phyloP scores from a whole-genome alignment of 1,140 invertebrate genomes.

The Aleiodes sp. region DNA sequence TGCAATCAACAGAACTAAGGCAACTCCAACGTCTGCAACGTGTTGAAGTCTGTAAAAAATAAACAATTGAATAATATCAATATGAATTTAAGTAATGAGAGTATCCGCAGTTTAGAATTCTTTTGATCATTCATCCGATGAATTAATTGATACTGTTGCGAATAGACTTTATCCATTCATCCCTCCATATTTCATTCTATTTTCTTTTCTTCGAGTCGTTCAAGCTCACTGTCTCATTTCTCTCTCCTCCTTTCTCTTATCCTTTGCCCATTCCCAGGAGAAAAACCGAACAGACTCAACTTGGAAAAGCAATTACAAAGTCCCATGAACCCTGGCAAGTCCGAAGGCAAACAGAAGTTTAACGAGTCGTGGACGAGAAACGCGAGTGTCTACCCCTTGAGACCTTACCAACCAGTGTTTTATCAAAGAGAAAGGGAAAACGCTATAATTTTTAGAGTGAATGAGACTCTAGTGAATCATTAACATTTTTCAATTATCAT shows the following conservation, averaged over 20 bases:
- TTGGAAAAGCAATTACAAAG: constrained; percentile 41
- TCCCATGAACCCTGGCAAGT: constrained; percentile 31
- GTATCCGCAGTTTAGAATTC: background rate
- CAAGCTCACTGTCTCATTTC: background rate
- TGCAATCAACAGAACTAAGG: constrained; percentile 71
- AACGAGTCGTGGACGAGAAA: constrained; percentile 36
- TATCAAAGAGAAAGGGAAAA: constrained; percentile 10
- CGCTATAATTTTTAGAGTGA: constrained; percentile 5
- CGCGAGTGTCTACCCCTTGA: constrained; percentile 26
- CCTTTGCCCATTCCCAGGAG: background rate
- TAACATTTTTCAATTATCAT: constrained; percentile 7
- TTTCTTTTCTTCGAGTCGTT: constrained; percentile 1
- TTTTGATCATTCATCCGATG: background rate
- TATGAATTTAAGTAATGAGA: background rate
- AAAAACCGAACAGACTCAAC: constrained; percentile 27
- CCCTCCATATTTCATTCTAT: constrained; percentile 7
- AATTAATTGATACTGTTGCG: background rate
- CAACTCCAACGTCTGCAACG: constrained; percentile 73
- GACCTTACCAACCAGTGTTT: constrained; percentile 3
- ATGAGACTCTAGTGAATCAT: constrained; percentile 18
- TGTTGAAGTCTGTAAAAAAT: constrained; percentile 68
- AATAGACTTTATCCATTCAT: background rate
- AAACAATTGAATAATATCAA: background rate
- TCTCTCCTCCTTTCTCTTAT: background rate
- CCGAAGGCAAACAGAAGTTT: constrained; percentile 38